Conservation (phyloP, 2,797 vertebrate genomes). For the Clangula hyemalis region DNA sequence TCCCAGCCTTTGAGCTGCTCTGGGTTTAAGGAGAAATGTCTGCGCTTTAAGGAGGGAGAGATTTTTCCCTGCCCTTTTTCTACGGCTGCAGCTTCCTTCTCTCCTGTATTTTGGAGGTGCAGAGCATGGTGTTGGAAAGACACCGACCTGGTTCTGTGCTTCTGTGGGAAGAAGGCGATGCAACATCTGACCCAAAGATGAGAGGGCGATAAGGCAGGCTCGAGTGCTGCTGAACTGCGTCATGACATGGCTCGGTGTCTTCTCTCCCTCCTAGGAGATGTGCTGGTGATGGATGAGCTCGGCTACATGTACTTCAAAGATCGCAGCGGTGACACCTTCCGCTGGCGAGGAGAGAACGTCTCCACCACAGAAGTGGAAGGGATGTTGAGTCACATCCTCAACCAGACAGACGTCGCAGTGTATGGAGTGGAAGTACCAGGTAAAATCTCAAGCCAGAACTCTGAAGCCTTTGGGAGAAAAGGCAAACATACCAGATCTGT, state of each 20-base stretch:
- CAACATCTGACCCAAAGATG: no score
- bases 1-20: background rate
- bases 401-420: slow-evolving; percentile 86
- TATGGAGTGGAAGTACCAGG: slow-evolving; percentile 88
- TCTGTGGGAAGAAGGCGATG: background rate
- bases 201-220: background rate
- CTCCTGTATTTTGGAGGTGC: background rate
- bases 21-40: background rate
- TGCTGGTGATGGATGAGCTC: slow-evolving; percentile 90
- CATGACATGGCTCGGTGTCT: background rate
- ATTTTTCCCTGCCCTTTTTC: background rate
- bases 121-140: background rate
- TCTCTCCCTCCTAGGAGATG: slow-evolving; percentile 77
- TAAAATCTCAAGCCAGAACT: background rate
- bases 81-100: background rate
- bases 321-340: slow-evolving; percentile 89
- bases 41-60: background rate
- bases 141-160: background rate
- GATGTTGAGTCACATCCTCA: slow-evolving; percentile 83
- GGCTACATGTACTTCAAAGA: slow-evolving; percentile 92
- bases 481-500: rapidly evolving
- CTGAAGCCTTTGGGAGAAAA: rapidly evolving
- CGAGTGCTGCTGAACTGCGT: rapidly evolving
- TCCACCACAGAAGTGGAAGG: slow-evolving; percentile 90
- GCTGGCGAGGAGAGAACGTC: slow-evolving; percentile 91